A percentile compares a stretch with the other conserved stretches of the same genome.
Evolutionary conservation across 1,140 invertebrate species (phyloP).

Genomic region (Anastrepha obliqua): DNA sequence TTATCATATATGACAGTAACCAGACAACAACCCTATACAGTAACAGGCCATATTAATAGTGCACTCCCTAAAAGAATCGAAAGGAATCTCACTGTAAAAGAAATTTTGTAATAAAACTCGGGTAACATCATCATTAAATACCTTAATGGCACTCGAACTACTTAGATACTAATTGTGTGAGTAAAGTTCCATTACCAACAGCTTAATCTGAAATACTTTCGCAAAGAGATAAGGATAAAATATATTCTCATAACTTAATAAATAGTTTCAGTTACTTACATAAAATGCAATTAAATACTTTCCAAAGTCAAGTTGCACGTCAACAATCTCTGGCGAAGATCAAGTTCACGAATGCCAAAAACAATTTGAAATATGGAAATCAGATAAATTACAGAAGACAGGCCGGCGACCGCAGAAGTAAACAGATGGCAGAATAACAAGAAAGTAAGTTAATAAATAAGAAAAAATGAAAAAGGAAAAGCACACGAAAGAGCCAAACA

Average conservation of each 20-base stretch:
- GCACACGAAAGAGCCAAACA: conserved; percentile 13
- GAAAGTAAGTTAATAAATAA: conserved; percentile 52
- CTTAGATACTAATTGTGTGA: too few species aligned
- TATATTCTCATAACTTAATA: conserved; percentile 15
- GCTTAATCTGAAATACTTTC: not conserved
- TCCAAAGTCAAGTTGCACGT: conserved; percentile 38
- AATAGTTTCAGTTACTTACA: conserved; percentile 1
- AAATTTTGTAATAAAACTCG: too few species aligned
- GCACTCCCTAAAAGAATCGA: too few species aligned
- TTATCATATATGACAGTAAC: too few species aligned
- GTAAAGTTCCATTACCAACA: conserved; percentile 4
- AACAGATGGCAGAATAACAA: not conserved
- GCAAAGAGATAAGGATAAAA: not conserved
- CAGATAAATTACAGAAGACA: conserved; percentile 37
- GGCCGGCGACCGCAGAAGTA: conserved; percentile 13
- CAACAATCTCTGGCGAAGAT: conserved; percentile 43
- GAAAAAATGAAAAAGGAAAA: not conserved
- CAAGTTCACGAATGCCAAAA: conserved; percentile 52
- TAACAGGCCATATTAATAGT: too few species aligned
- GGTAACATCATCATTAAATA: not conserved
- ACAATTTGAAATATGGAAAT: conserved; percentile 52
- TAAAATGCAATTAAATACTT: conserved; percentile 50
- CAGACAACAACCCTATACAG: too few species aligned
- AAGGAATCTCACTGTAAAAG: too few species aligned
- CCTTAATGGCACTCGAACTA: not conserved